phyloP scores from a whole-genome alignment of 2,113 vertebrate genomes.

The Plectropomus leopardus region DNA sequence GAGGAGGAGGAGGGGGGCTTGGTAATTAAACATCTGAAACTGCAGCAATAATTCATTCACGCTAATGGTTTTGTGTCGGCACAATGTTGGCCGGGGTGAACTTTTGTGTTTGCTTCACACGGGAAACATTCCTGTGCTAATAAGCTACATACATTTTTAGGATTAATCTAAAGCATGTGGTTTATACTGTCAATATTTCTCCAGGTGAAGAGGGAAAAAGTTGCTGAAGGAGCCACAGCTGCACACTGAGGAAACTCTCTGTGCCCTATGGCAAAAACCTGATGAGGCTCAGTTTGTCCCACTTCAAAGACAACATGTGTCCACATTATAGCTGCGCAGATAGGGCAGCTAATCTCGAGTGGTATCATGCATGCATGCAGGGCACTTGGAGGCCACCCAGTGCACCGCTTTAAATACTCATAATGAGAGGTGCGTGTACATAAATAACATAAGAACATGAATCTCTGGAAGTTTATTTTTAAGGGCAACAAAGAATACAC shows the following conservation, averaged over 20 bases:
- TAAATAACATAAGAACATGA: conserved; percentile 37
- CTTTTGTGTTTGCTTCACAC: conserved; percentile 23
- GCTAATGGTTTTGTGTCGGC: conserved; percentile 32
- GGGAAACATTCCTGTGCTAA: conserved; percentile 15
- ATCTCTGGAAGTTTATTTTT: conserved; percentile 41
- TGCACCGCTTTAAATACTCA: conserved; percentile 14
- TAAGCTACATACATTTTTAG: conserved; percentile 3
- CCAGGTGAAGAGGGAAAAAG: conserved; percentile 13
- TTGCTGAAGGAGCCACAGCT: conserved; percentile 1
- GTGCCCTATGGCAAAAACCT: conserved; percentile 22
- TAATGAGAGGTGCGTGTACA: conserved; percentile 9
- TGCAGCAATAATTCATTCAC: conserved; percentile 51
- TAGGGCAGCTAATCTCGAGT: conserved; percentile 40
- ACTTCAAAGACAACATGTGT: conserved; percentile 57
- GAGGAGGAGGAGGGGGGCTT: conserved; percentile 2
- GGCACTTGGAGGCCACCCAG: conserved; percentile 40
- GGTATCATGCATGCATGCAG: conserved; percentile 39
- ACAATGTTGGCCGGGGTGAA: not conserved
- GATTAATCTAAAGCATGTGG: conserved; percentile 23
- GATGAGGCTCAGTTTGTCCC: conserved; percentile 40
- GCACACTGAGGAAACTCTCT: conserved; percentile 11
- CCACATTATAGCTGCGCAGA: conserved; percentile 36
- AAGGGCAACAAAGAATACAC: conserved; percentile 14
- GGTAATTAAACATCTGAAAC: conserved; percentile 46
- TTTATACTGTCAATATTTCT: conserved; percentile 27